phyloP scores from a whole-genome alignment of 2,888 invertebrate species.

The Ophonus ardosiacus region DNA sequence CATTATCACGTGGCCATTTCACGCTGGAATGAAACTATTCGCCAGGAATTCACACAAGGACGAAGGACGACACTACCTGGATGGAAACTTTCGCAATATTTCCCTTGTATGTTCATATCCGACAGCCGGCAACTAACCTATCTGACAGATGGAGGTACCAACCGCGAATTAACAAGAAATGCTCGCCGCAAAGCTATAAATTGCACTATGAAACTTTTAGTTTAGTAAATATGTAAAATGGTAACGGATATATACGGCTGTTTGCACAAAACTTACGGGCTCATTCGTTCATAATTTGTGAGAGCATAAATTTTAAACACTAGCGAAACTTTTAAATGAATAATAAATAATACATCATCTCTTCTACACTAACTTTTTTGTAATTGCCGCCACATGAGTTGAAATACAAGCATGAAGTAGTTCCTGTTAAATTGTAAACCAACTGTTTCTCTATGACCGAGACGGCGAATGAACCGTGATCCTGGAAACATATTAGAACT shows the following conservation, averaged over 20 bases:
- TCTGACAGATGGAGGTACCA: neutral
- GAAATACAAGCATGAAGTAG: neutral
- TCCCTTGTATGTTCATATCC: neutral
- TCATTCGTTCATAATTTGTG: neutral
- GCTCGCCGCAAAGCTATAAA: neutral
- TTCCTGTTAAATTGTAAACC: no score
- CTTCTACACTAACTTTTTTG: no score
- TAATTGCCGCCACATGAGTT: neutral
- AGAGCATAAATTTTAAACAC: neutral
- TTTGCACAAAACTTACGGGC: conserved; percentile 7
- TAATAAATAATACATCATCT: neutral
- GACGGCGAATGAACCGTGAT: no score
- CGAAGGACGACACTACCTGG: neutral
- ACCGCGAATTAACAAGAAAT: conserved; percentile 46
- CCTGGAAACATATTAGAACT: no score
- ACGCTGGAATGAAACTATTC: neutral
- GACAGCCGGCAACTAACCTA: neutral
- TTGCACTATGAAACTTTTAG: conserved; percentile 38
- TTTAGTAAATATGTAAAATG: conserved; percentile 44
- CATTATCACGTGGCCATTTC: neutral
- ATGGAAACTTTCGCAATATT: neutral
- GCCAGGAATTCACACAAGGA: neutral
- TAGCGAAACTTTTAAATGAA: neutral
- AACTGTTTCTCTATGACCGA: no score
- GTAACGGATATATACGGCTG: neutral